Evolutionary conservation across 2,888 invertebrate genomes (phyloP), one percentile per base, ranked within the genome.

Genomic region (Aspidapion aeneum): DNA sequence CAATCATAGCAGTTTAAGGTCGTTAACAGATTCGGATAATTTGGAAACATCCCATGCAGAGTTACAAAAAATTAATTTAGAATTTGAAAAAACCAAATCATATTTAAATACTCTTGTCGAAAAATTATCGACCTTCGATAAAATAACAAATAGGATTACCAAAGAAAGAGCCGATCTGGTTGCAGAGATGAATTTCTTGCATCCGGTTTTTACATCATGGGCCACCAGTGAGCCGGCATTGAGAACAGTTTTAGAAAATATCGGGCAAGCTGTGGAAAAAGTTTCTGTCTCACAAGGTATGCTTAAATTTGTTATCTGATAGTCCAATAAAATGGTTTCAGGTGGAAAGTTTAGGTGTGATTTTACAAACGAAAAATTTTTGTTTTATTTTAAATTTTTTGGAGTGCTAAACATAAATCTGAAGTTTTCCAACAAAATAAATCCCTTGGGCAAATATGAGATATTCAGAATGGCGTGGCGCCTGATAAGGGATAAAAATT

Each of bases 151-250:
- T 72, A 81, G 88, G 63, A 85, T 89, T 66, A 81, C 85, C 62
- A 87, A 87, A 73, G 88, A 89, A 77, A 80, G 87, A 68, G 82
- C 79, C 65, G 86, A 86, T 69, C 82, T 85, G 70, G 77, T 84
- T 51, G 70, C 77, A 3, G 86, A 85, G 73, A 72, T 87, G 61
- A 82, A 84, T 71, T 85, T 83, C 70, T 82, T 85, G 74, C 85
- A 87, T 69, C 87, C 87, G 2, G 81, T 85, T 69, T 85, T 87
- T 70, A 84, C 83, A 3, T 77, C 84, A 60, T 88, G 87, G 87
- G 82, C 86, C 1, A 81, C 80, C 57, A 82, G 83, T 1, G 88
- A 88, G 73, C 85, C 83, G 1, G 81, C 83, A 69, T 74, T 86
- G 17, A 77, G 80, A 1, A 74, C 78, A 19, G 77, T 81, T 52